phyloP scores from a whole-genome alignment of 2,888 invertebrate species.

The Callyntrura sp. region DNA sequence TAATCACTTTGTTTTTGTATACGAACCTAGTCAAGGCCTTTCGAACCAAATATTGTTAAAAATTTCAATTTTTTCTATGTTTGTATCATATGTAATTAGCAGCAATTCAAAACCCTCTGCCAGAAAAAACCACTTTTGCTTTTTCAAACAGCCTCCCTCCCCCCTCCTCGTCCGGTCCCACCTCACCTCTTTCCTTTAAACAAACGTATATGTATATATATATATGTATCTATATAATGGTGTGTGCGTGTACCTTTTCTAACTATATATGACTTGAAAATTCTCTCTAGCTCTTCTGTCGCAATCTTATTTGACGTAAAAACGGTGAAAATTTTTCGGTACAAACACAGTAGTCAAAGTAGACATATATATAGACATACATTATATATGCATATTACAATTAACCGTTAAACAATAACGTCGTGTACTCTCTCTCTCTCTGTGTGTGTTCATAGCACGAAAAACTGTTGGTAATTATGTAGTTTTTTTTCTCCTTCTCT shows the following conservation, averaged over 20 bases:
- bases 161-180: too few species aligned
- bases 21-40: not conserved
- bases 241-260: not conserved
- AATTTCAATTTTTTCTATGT: constrained; percentile 4
- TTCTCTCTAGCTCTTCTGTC: not conserved
- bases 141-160: too few species aligned
- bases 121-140: too few species aligned
- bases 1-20: constrained; percentile 1
- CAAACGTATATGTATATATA: not conserved
- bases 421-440: constrained; percentile 35
- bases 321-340: constrained; percentile 47
- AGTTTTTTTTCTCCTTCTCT: constrained; percentile 38
- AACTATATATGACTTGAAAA: not conserved
- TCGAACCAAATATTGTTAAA: not conserved
- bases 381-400: not conserved
- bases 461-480: too few species aligned
- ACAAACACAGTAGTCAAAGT: constrained; percentile 63
- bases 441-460: not conserved
- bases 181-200: too few species aligned
- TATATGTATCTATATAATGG: too few species aligned
- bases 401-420: not conserved
- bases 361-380: not conserved
- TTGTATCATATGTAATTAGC: too few species aligned
- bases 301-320: not conserved
- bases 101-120: too few species aligned